Conservation (phyloP, 2,888 invertebrate species). For the Bellardia bayeri region DNA sequence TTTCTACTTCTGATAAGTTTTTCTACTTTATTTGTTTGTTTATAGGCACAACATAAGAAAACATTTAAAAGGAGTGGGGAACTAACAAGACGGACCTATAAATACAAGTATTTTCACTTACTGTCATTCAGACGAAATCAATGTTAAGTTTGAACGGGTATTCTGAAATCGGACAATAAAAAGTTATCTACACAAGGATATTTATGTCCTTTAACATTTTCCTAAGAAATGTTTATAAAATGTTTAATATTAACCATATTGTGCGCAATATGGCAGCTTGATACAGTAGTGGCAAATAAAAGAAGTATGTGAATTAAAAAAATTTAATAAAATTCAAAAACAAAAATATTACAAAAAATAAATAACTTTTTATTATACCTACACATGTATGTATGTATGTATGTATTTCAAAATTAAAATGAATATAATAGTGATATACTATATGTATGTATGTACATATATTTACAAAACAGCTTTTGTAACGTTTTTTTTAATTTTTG, state of each 20-base stretch:
- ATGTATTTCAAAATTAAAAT: too few relatives aligned
- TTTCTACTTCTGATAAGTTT: slow-evolving; percentile 47
- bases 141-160: slow-evolving; percentile 24
- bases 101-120: slow-evolving; percentile 65
- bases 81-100: slow-evolving; percentile 53
- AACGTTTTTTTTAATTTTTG: too few relatives aligned
- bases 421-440: too few relatives aligned
- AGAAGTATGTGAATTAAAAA: slow-evolving; percentile 60
- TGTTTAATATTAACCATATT: slow-evolving; percentile 41
- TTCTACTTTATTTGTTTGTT: slow-evolving; percentile 22
- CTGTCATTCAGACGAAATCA: slow-evolving; percentile 43
- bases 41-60: slow-evolving; percentile 42
- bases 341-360: neutral
- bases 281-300: slow-evolving; percentile 58
- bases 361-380: neutral
- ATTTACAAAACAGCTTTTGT: too few relatives aligned
- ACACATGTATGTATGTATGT: too few relatives aligned
- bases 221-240: slow-evolving; percentile 55
- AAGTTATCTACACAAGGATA: slow-evolving; percentile 4
- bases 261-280: slow-evolving; percentile 29
- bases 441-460: too few relatives aligned
- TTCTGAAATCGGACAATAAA: slow-evolving; percentile 20
- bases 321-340: neutral
- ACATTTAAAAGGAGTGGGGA: slow-evolving; percentile 64
- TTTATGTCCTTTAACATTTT: slow-evolving; percentile 4